Evolutionary conservation across 1,140 invertebrate genomes (phyloP).

Genomic region (Microplitis demolitor): DNA sequence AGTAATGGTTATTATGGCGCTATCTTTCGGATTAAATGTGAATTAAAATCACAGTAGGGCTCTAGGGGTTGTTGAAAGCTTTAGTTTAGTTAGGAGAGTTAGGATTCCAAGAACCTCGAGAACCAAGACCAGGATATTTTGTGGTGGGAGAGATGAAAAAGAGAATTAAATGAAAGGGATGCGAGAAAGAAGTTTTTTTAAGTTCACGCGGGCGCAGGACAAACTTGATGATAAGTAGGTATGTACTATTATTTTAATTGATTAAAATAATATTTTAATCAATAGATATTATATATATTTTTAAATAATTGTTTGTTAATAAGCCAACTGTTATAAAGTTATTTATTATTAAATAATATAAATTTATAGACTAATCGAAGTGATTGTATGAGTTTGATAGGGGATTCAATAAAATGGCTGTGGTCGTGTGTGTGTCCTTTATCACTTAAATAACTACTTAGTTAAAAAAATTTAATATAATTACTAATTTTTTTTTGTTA

Average conservation of each 20-base stretch:
- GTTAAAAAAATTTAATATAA: no score
- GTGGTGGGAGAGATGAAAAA: conserved; percentile 6
- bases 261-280: not conserved
- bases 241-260: conserved; percentile 12
- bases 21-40: conserved; percentile 11
- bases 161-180: conserved; percentile 9
- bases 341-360: no score
- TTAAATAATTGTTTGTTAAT: no score
- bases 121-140: no score
- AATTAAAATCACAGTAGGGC: conserved; percentile 12
- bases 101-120: no score
- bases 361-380: not conserved
- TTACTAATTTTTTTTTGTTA: no score
- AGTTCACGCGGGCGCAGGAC: conserved; percentile 28
- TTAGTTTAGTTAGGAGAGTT: no score
- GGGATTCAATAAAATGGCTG: conserved; percentile 45
- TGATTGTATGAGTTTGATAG: not conserved
- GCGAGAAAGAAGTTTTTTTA: not conserved
- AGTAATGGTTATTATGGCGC: not conserved
- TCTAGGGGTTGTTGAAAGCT: not conserved
- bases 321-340: no score
- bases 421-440: conserved; percentile 20
- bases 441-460: no score
- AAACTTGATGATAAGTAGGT: conserved; percentile 1
- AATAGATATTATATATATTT: no score